These are phyloP conservation scores for Caenorhabditis zanzibari DNA, from an alignment of 2,888 invertebrate genomes.

Conservation along the genomic window DNA sequence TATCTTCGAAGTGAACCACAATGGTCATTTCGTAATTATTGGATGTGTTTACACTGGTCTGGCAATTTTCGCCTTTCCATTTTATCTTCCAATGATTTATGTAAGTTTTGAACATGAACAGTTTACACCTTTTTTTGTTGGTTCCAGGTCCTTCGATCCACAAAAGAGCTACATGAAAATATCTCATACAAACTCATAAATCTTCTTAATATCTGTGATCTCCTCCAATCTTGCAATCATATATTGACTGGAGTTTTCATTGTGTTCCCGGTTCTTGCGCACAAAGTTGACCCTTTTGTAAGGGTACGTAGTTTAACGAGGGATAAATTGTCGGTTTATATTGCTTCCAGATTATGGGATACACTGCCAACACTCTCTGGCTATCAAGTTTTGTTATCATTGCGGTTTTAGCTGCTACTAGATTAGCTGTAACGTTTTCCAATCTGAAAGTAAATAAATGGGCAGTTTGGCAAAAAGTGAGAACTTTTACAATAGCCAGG, in stretches of 20 bases:
- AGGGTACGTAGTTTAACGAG: neutral
- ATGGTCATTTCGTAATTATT: neutral
- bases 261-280: neutral
- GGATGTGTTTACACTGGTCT: slow-evolving; percentile 9
- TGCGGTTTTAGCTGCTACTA: slow-evolving; percentile 2
- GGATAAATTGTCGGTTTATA: too few relatives aligned
- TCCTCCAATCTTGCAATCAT: neutral
- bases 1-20: neutral
- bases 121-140: neutral
- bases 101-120: neutral
- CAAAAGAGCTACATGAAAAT: neutral
- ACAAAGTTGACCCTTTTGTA: neutral
- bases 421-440: slow-evolving; percentile 17
- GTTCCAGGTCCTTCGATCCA: neutral
- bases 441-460: neutral
- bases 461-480: slow-evolving; percentile 9
- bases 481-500: neutral
- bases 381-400: slow-evolving; percentile 1
- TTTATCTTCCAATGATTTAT: slow-evolving; percentile 19
- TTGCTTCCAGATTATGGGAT: slow-evolving; percentile 21
- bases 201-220: slow-evolving; percentile 7
- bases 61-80: slow-evolving; percentile 7
- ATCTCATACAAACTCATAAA: slow-evolving; percentile 15
- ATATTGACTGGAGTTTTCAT: neutral
- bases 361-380: slow-evolving; percentile 1